Conservation (phyloP, 2,888 invertebrate species). For the Pandemis cinnamomeana region DNA sequence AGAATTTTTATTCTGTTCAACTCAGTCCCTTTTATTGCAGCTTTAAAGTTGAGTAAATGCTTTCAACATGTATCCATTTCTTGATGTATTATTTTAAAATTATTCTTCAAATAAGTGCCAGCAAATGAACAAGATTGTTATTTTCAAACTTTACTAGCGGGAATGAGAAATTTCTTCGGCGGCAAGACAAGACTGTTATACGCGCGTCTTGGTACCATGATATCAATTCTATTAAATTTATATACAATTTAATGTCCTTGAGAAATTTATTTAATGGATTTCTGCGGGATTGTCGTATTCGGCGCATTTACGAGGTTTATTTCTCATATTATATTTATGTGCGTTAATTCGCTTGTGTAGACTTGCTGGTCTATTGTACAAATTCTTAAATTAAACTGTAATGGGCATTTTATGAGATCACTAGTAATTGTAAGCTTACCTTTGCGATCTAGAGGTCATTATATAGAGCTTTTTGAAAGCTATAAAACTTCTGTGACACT, state of each 20-base stretch:
- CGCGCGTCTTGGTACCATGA: slow-evolving; percentile 31
- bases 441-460: background rate
- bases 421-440: background rate
- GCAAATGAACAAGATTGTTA: no score
- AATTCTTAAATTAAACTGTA: slow-evolving; percentile 36
- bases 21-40: no score
- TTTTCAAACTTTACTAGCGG: no score
- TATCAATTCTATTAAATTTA: slow-evolving; percentile 21
- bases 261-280: slow-evolving; percentile 42
- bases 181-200: background rate
- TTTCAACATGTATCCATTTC: no score
- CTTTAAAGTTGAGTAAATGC: no score
- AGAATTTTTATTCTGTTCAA: no score
- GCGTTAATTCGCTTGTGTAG: slow-evolving; percentile 35
- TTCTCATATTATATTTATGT: slow-evolving; percentile 48
- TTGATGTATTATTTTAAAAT: no score
- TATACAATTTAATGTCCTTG: slow-evolving; percentile 24
- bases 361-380: slow-evolving; percentile 29
- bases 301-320: slow-evolving; percentile 49
- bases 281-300: slow-evolving; percentile 49
- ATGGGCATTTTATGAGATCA: slow-evolving; percentile 11
- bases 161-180: no score
- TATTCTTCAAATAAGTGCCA: no score
- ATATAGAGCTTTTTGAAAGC: background rate
- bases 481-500: background rate